phyloP scores from a whole-genome alignment of 2,113 vertebrate genomes.

The Gymnogyps californianus region DNA sequence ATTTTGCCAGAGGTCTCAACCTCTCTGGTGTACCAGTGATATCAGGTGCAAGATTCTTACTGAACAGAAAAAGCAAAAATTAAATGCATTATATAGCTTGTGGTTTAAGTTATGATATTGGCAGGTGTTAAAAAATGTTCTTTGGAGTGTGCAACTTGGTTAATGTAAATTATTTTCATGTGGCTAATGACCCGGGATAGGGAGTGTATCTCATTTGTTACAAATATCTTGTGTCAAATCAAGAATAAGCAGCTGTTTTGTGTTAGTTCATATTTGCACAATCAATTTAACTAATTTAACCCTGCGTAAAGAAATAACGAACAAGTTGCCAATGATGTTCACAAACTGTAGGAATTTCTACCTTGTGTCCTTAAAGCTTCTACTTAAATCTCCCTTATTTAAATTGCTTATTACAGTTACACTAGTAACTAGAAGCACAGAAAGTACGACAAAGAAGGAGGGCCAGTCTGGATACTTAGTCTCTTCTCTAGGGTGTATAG shows the following conservation, averaged over 20 bases:
- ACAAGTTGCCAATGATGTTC: slow-evolving; percentile 21
- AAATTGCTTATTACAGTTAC: slow-evolving; percentile 37
- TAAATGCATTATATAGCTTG: not conserved
- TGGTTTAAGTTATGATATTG: slow-evolving; percentile 17
- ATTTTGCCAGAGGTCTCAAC: not conserved
- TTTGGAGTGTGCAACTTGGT: slow-evolving; percentile 22
- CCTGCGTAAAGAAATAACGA: slow-evolving; percentile 41
- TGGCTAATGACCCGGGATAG: slow-evolving; percentile 34
- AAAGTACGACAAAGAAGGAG: not conserved
- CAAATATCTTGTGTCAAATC: slow-evolving; percentile 35
- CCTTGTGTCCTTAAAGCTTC: slow-evolving; percentile 28
- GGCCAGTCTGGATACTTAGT: not conserved
- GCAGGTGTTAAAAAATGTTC: not conserved
- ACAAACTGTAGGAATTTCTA: slow-evolving; percentile 49
- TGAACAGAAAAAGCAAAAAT: not conserved
- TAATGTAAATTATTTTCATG: slow-evolving; percentile 45
- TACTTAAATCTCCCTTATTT: slow-evolving; percentile 44
- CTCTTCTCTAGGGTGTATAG: not conserved
- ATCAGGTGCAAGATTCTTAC: not conserved
- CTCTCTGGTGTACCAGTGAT: not conserved
- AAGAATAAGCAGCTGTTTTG: slow-evolving; percentile 55
- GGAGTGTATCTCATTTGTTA: slow-evolving; percentile 43
- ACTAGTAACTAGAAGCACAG: slow-evolving; percentile 33
- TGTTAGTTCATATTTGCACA: slow-evolving; percentile 40
- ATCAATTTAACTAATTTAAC: slow-evolving; percentile 47